These are phyloP conservation scores for Dynastes maya DNA, from an alignment of 2,888 invertebrate genomes.

Conservation along the genomic window DNA sequence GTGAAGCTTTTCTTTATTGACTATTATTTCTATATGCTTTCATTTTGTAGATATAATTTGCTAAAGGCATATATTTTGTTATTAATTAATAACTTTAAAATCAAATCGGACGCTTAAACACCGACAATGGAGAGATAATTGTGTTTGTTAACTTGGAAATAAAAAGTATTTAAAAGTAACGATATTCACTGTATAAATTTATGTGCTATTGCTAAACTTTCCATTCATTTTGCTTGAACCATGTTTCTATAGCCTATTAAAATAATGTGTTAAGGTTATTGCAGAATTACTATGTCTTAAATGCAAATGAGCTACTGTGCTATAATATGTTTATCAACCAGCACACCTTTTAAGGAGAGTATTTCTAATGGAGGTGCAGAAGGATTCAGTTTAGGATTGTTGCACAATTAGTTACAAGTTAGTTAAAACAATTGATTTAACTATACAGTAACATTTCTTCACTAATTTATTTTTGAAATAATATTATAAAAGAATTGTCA, in stretches of 20 bases:
- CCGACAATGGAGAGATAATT: too few species aligned
- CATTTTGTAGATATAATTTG: too few species aligned
- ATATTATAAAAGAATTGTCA: too few species aligned
- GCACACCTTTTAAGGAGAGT: conserved; percentile 2
- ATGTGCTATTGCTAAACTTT: neutral
- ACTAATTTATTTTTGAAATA: too few species aligned
- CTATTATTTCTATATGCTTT: too few species aligned
- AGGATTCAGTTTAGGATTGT: neutral
- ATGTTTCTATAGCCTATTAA: conserved; percentile 22
- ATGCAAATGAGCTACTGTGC: conserved; percentile 30
- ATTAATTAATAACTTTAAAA: too few species aligned
- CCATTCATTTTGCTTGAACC: neutral
- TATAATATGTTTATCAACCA: conserved; percentile 20
- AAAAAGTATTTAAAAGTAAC: neutral
- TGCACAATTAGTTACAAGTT: neutral
- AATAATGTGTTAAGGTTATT: conserved; percentile 25
- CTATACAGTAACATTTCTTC: too few species aligned
- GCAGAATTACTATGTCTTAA: neutral
- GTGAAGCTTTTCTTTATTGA: too few species aligned
- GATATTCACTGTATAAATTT: neutral
- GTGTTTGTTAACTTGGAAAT: too few species aligned
- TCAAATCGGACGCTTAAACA: too few species aligned
- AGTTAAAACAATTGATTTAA: too few species aligned
- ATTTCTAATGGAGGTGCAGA: neutral
- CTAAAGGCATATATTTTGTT: too few species aligned